Percentiles rank a stretch among this genome's conserved stretches.
These are phyloP conservation scores for Cheiracanthium punctorium DNA, from an alignment of 2,888 invertebrate species.

Conservation along the genomic window DNA sequence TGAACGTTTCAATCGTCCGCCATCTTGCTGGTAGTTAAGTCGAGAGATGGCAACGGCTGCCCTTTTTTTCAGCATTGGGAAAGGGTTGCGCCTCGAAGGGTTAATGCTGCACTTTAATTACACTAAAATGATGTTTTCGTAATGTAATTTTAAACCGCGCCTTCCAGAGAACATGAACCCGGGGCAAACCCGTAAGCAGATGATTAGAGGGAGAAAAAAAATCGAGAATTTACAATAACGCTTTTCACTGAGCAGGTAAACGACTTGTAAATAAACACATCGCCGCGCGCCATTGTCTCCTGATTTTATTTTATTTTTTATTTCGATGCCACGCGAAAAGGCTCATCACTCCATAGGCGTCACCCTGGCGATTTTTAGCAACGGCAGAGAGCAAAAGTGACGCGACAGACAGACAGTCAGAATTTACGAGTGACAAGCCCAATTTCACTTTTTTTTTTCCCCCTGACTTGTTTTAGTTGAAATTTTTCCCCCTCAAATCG, in stretches of 20 bases:
- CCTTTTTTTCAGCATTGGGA: no score
- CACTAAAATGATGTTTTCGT: no score
- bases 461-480: neutral
- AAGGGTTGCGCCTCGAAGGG: no score
- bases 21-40: no score
- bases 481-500: neutral
- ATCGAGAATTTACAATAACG: no score
- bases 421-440: neutral
- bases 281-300: neutral
- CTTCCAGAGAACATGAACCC: neutral
- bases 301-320: neutral
- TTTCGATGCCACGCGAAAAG: neutral
- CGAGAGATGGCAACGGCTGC: no score
- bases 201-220: no score
- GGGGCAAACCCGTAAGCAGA: neutral
- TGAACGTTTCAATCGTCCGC: no score
- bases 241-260: neutral
- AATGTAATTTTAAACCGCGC: neutral
- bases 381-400: neutral
- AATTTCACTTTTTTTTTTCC: constrained; percentile 3
- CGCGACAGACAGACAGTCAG: neutral
- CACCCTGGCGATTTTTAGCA: neutral
- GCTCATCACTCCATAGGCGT: neutral
- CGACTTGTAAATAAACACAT: constrained; percentile 4
- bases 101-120: no score